Evolutionary conservation across 2,113 vertebrate genomes (phyloP).

Genomic region (Otis tarda): DNA sequence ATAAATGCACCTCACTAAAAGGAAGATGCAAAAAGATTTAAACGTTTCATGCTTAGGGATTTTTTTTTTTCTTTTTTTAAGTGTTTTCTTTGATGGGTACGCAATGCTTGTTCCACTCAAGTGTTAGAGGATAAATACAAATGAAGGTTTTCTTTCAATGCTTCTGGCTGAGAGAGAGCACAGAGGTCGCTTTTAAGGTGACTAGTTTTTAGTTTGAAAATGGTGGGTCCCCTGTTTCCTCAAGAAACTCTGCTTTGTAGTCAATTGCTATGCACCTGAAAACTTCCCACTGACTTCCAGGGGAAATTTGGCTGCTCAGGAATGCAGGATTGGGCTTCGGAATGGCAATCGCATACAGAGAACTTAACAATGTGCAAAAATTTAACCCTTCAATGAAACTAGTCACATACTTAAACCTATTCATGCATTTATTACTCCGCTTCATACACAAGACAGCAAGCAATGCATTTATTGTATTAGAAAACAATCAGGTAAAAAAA

Average conservation of each 20-base stretch:
- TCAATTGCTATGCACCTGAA: slow-evolving; percentile 45
- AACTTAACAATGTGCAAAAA: slow-evolving; percentile 29
- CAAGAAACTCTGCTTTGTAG: slow-evolving; percentile 19
- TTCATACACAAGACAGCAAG: not conserved
- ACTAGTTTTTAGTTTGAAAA: not conserved
- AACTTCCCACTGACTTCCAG: slow-evolving; percentile 51
- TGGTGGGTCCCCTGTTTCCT: not conserved
- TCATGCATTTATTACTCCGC: not conserved
- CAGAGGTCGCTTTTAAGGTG: slow-evolving; percentile 4
- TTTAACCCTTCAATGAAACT: slow-evolving; percentile 39
- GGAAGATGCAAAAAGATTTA: not conserved
- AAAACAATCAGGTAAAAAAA: not conserved
- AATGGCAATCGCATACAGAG: not conserved
- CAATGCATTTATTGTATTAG: not conserved
- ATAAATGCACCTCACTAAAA: not conserved
- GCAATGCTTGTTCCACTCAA: not conserved
- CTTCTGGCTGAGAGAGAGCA: not conserved
- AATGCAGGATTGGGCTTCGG: slow-evolving; percentile 19
- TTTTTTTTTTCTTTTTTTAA: not conserved
- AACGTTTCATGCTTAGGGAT: not conserved
- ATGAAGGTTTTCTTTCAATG: slow-evolving; percentile 21
- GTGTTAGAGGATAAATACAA: slow-evolving; percentile 15
- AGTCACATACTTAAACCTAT: not conserved
- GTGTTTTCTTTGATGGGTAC: not conserved
- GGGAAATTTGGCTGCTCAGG: slow-evolving; percentile 50